A percentile compares a stretch with the other conserved stretches of the same genome.
Evolutionary conservation across 92 coral and sea anemone genomes (phyloP).

Genomic region (Epizoanthus illoricatus): DNA sequence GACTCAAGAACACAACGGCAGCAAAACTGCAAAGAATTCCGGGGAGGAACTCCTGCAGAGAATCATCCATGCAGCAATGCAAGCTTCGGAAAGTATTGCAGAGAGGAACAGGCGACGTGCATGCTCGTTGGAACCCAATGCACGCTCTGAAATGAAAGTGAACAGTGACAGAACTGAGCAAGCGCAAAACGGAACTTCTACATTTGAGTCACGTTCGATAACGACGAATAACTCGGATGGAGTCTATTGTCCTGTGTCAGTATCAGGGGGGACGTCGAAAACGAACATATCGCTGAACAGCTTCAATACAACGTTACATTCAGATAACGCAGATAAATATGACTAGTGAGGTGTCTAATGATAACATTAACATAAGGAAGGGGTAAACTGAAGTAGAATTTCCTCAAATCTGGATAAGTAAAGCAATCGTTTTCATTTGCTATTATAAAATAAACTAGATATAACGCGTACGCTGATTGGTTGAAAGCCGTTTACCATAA

Average conservation of each 20-base stretch:
- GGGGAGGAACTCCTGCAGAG: conserved; percentile 24
- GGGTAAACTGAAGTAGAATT: too few relatives aligned
- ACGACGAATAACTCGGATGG: neutral
- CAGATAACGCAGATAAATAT: too few relatives aligned
- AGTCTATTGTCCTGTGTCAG: neutral
- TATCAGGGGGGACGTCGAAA: neutral
- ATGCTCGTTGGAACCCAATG: neutral
- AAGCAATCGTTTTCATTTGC: too few relatives aligned
- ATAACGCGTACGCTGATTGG: too few relatives aligned
- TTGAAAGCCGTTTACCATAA: too few relatives aligned
- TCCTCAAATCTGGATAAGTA: too few relatives aligned
- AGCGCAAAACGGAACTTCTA: neutral
- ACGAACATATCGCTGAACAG: neutral
- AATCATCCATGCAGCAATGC: neutral
- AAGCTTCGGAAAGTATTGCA: conserved; percentile 15
- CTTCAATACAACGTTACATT: too few relatives aligned
- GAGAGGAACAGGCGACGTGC: neutral
- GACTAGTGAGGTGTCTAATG: too few relatives aligned
- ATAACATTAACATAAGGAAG: too few relatives aligned
- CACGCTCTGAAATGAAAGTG: neutral
- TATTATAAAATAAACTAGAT: too few relatives aligned
- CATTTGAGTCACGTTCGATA: neutral
- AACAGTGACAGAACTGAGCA: neutral
- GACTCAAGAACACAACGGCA: neutral
- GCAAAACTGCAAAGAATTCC: neutral